Evolutionary conservation across 2,888 invertebrate species (phyloP), one percentile per base, ranked within the genome.

Genomic region (Zhengitettix transpicula): DNA sequence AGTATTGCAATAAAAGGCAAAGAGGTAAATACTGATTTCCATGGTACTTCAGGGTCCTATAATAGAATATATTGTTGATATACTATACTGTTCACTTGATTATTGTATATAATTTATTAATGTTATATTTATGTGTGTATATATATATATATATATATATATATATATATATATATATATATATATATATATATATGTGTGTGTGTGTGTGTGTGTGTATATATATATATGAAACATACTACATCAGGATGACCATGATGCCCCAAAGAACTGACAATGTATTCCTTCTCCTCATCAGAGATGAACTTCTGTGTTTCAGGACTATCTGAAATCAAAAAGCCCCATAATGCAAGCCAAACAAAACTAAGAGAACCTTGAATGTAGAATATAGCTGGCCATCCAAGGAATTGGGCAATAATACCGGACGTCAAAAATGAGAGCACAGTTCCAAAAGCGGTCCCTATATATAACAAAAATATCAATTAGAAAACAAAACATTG

Each of bases 311-410:
- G 47, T 47, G 1, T 47, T 2, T 47, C 47, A 47, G 47, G 47
- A 12, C 2, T 47, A 8, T 47, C 47, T 47, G 2, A 1, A 2
- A 47, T 1, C 2, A 47, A n/a, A 14, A 81, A 61, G 63, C 77
- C 71, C 89, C 90, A 90, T 42, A 84, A 71, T 0, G 83, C 63
- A 69, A 85, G 84, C 92, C 93, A 93, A 44, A 89, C 67, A 41
- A 80, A 71, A 40, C 85, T 82, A 3, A 85, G 70, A 0, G 78
- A 80, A 3, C 87, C 89, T 80, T 88, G 87, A 42, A 89, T 80
- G 71, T 92, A 92, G 72, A 92, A 92, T n/a, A 87, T 81, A 61
- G 83, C 84, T 64, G 83, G 80, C 92, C 92, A 92, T 11, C 86
- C 84, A 15, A 81, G 70, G 58, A 74, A 73, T 3, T 78, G 80